phyloP scores from a whole-genome alignment of 1,140 invertebrate species.

The Planococcus citri region DNA sequence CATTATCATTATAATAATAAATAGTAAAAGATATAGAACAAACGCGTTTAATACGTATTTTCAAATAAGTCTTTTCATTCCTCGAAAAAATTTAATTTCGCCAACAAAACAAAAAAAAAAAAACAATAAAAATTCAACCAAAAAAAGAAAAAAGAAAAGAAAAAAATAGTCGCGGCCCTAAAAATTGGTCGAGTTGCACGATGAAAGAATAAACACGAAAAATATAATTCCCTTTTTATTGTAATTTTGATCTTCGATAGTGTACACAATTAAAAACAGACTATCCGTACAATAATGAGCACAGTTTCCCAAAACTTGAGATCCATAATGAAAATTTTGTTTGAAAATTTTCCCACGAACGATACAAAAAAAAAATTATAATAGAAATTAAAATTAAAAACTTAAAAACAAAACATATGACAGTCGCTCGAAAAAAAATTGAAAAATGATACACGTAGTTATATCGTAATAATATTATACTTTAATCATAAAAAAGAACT shows the following conservation, averaged over 20 bases:
- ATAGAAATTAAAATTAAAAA: neutral
- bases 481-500: neutral
- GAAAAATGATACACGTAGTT: neutral
- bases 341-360: neutral
- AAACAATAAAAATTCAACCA: too few species aligned
- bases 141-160: neutral
- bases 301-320: slow-evolving; percentile 6
- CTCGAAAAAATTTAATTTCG: neutral
- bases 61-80: neutral
- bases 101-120: neutral
- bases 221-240: neutral
- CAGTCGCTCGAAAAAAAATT: neutral
- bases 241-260: neutral
- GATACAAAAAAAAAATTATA: neutral
- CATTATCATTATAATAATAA: neutral
- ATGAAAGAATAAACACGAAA: neutral
- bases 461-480: too few species aligned
- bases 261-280: neutral
- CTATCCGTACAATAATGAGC: neutral
- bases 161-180: too few species aligned
- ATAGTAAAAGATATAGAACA: neutral
- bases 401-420: slow-evolving; percentile 1
- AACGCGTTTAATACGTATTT: neutral
- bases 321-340: slow-evolving; percentile 3
- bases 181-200: neutral